phyloP scores from a whole-genome alignment of 1,140 invertebrate genomes.

The Paraescarpia echinospica region DNA sequence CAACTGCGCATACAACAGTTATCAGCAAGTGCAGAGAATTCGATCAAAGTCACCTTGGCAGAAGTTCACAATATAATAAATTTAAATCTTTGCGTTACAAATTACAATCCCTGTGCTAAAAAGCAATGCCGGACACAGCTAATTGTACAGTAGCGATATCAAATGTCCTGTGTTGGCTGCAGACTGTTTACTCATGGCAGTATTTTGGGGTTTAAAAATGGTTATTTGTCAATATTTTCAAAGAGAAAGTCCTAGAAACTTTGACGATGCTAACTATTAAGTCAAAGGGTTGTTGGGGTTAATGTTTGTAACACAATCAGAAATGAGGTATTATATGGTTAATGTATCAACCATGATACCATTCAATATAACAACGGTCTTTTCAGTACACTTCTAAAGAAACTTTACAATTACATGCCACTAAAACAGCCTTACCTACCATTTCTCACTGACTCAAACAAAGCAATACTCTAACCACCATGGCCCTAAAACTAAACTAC shows the following conservation, averaged over 20 bases:
- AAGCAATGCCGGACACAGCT: no score
- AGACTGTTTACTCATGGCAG: no score
- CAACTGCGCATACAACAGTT: neutral
- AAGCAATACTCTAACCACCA: neutral
- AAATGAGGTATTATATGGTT: neutral
- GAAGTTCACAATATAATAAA: neutral
- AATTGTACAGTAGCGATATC: no score
- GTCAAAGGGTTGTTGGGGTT: neutral
- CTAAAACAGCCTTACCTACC: neutral
- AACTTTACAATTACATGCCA: neutral
- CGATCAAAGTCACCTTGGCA: neutral
- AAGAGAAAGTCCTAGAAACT: no score
- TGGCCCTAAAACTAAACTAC: neutral
- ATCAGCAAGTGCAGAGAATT: neutral
- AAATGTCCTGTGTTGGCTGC: no score
- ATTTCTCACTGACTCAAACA: no score
- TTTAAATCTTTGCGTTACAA: no score
- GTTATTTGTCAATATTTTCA: no score
- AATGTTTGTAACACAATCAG: neutral
- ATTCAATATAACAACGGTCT: neutral
- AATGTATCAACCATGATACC: neutral
- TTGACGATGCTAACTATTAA: no score
- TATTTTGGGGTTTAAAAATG: no score
- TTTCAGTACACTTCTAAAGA: neutral
- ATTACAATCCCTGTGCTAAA: no score